A percentile compares a stretch with the other conserved stretches of the same genome.
phyloP scores from a whole-genome alignment of 2,888 invertebrate species.

The Celastrina argiolus region DNA sequence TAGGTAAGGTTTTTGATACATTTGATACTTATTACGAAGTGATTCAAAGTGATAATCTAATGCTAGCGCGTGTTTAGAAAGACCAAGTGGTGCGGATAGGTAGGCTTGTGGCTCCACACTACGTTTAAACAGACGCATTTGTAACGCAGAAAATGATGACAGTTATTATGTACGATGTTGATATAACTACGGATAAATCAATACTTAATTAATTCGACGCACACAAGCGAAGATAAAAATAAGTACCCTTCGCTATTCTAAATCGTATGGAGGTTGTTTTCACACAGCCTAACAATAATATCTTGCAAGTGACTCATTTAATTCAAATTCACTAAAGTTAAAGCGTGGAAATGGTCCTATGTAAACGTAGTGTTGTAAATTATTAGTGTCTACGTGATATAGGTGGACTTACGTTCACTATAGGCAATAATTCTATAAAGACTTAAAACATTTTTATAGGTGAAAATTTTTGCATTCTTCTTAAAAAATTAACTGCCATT shows the following conservation, averaged over 20 bases:
- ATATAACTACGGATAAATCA: no score
- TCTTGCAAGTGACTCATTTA: not conserved
- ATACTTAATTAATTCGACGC: no score
- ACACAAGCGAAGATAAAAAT: no score
- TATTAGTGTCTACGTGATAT: constrained; percentile 44
- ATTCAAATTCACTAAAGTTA: not conserved
- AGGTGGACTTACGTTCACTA: constrained; percentile 42
- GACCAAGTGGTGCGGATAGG: constrained; percentile 68
- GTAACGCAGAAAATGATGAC: not conserved
- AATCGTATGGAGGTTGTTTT: not conserved
- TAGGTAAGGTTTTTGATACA: constrained; percentile 73
- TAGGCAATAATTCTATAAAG: constrained; percentile 73
- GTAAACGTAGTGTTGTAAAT: not conserved
- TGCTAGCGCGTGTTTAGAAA: constrained; percentile 64
- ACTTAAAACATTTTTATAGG: constrained; percentile 69
- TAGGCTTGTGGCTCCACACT: constrained; percentile 38
- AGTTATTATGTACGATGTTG: no score
- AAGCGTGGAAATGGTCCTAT: not conserved
- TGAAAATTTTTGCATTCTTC: constrained; percentile 64
- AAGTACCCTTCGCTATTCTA: no score
- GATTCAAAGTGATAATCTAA: constrained; percentile 74
- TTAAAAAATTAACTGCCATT: constrained; percentile 64
- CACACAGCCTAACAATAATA: not conserved
- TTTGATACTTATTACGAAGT: constrained; percentile 76
- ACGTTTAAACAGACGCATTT: not conserved